These are phyloP conservation scores for Strix uralensis DNA, from an alignment of 2,113 vertebrate genomes.

Conservation along the genomic window DNA sequence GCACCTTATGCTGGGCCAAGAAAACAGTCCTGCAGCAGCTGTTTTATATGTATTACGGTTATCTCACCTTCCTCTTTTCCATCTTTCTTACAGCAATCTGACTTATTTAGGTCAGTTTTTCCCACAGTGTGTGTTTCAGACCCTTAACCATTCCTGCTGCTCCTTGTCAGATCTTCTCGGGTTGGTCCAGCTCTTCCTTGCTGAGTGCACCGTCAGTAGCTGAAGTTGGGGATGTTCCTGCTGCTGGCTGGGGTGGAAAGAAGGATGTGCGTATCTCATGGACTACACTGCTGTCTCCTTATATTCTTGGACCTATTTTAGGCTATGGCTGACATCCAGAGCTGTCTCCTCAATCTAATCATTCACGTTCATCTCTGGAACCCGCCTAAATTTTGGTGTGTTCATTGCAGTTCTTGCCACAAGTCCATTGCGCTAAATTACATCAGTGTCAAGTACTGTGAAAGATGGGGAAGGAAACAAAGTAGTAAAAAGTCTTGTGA, in stretches of 20 bases:
- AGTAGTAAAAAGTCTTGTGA: neutral
- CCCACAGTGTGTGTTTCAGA: neutral
- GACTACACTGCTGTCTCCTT: neutral
- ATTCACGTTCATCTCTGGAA: neutral
- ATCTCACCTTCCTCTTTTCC: neutral
- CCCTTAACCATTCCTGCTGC: neutral
- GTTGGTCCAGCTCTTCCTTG: neutral
- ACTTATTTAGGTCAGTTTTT: neutral
- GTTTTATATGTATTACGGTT: neutral
- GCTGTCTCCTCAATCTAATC: neutral
- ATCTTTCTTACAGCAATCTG: neutral
- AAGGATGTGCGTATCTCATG: fast-evolving
- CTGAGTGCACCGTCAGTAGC: neutral
- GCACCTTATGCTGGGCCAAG: neutral
- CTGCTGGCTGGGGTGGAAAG: neutral
- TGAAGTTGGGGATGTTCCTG: neutral
- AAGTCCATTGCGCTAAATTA: neutral
- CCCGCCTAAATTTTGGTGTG: neutral
- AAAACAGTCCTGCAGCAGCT: neutral
- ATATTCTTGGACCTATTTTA: neutral
- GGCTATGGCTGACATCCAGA: neutral
- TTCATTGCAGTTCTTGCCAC: neutral
- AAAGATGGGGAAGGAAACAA: neutral
- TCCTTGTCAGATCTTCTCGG: neutral
- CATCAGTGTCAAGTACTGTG: fast-evolving